Conservation (phyloP, 2,888 invertebrate genomes). For the Brassicogethes aeneus region DNA sequence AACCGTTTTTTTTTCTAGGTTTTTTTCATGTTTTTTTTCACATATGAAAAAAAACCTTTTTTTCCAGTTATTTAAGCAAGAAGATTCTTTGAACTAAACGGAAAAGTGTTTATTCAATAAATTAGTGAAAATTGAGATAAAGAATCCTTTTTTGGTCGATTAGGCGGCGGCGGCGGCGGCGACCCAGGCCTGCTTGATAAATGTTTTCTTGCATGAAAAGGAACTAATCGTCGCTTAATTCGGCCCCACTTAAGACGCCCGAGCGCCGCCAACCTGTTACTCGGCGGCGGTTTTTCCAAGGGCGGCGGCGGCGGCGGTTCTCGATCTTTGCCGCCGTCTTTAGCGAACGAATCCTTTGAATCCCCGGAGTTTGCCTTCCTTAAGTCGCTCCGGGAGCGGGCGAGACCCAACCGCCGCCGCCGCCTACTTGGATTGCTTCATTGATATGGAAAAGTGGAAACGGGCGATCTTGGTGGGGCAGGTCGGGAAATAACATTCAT, state of each 20-base stretch:
- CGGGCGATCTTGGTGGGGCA: slow-evolving; percentile 41
- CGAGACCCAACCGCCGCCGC: slow-evolving; percentile 15
- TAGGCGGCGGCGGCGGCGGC: too few relatives aligned
- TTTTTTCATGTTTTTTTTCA: too few relatives aligned
- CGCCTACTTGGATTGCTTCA: slow-evolving; percentile 20
- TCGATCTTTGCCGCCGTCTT: slow-evolving; percentile 29
- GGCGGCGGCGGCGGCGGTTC: slow-evolving; percentile 25
- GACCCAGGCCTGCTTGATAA: too few relatives aligned
- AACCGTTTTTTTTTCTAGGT: too few relatives aligned
- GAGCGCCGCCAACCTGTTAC: too few relatives aligned
- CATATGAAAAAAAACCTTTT: too few relatives aligned
- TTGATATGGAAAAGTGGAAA: slow-evolving; percentile 32
- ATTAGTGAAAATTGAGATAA: too few relatives aligned
- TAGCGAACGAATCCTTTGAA: slow-evolving; percentile 32
- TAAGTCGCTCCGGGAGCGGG: slow-evolving; percentile 23
- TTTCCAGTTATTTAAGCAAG: too few relatives aligned
- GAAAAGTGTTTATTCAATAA: too few relatives aligned
- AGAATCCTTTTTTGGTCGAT: too few relatives aligned
- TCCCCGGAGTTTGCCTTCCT: slow-evolving; percentile 30
- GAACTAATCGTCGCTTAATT: slow-evolving; percentile 25
- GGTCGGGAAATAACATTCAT: slow-evolving; percentile 38
- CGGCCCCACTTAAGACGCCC: slow-evolving; percentile 17
- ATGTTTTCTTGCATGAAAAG: slow-evolving; percentile 13
- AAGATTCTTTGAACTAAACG: too few relatives aligned
- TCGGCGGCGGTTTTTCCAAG: too few relatives aligned